phyloP scores from a whole-genome alignment of 2,888 invertebrate species.

The Microdon myrmicae region DNA sequence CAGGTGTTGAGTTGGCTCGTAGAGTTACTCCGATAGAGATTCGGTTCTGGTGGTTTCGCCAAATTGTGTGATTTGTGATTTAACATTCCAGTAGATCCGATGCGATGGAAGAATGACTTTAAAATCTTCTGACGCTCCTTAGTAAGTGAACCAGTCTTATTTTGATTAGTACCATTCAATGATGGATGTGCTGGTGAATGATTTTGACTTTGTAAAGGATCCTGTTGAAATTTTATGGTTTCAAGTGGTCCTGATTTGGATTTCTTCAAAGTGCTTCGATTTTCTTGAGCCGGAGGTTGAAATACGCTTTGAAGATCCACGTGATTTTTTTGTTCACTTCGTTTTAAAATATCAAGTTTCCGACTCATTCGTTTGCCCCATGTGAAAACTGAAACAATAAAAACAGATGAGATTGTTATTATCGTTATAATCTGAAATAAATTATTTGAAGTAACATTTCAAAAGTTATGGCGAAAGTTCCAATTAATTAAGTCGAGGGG shows the following conservation, averaged over 20 bases:
- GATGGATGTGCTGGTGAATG: no score
- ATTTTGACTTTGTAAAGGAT: constrained; percentile 58
- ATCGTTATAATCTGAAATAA: no score
- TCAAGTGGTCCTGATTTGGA: constrained; percentile 71
- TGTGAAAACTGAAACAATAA: constrained; percentile 72
- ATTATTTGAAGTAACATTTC: no score
- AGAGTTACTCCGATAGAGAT: constrained; percentile 79
- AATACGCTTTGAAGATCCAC: constrained; percentile 67
- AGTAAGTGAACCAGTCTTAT: constrained; percentile 35
- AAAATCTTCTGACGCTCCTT: constrained; percentile 70
- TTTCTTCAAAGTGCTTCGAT: constrained; percentile 68
- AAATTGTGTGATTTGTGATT: constrained; percentile 68
- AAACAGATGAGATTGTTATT: constrained; percentile 13
- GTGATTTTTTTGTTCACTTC: constrained; percentile 72
- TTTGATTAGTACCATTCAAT: constrained; percentile 9
- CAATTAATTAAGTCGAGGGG: no score
- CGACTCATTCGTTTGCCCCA: constrained; percentile 84
- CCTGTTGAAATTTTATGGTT: constrained; percentile 61
- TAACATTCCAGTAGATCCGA: constrained; percentile 81
- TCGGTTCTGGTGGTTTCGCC: constrained; percentile 62
- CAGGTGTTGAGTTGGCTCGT: constrained; percentile 78
- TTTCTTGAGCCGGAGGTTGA: constrained; percentile 58
- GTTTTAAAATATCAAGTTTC: constrained; percentile 79
- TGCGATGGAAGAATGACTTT: constrained; percentile 78
- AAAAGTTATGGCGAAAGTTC: no score